Evolutionary conservation across 2,888 invertebrate species (phyloP).

Genomic region (Lasioglossum zephyrum): DNA sequence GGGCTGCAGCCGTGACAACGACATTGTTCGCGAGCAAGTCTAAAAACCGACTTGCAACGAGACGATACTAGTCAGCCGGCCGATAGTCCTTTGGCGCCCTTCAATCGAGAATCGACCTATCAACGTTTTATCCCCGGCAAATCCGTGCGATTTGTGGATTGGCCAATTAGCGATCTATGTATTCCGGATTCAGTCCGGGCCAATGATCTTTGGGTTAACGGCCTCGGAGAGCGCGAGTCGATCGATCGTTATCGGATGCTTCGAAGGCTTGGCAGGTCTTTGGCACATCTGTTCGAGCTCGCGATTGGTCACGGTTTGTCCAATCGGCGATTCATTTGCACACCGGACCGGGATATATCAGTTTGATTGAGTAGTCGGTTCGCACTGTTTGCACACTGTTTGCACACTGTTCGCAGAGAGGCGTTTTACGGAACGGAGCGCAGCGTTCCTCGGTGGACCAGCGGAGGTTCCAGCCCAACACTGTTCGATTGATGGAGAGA

Average conservation of each 20-base stretch:
- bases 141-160: not conserved
- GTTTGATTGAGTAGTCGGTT: not conserved
- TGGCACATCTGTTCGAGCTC: not conserved
- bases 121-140: not conserved
- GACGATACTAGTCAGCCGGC: not conserved
- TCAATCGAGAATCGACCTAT: not conserved
- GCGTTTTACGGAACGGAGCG: not conserved
- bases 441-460: conserved; percentile 1
- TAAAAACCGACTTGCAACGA: not conserved
- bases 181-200: not conserved
- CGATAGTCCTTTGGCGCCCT: not conserved
- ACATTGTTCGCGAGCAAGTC: not conserved
- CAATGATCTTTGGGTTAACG: conserved; percentile 12
- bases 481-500: not conserved
- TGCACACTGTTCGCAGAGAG: not conserved
- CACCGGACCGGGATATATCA: not conserved
- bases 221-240: not conserved
- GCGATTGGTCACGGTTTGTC: not conserved
- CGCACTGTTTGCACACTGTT: not conserved
- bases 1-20: not conserved
- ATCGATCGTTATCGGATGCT: not conserved
- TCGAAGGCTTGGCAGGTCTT: not conserved
- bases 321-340: not conserved
- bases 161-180: not conserved
- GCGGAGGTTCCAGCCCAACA: conserved; percentile 7